Evolutionary conservation across 1,140 invertebrate species (phyloP).

Genomic region (Choristoneura fumiferana): DNA sequence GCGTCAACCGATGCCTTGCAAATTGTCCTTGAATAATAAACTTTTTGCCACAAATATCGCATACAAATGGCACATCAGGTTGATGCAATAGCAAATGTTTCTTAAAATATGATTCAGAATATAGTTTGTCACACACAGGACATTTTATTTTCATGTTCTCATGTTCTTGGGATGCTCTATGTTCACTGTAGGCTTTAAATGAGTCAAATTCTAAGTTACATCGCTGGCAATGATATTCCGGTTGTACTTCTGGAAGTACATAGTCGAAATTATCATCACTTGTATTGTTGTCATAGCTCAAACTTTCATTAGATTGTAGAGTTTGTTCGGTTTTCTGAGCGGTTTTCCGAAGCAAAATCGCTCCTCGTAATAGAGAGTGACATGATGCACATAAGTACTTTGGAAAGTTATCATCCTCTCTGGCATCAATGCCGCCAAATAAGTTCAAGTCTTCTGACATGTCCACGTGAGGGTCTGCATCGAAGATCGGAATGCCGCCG

Average conservation of each 20-base stretch:
- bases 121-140: constrained; percentile 52
- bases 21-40: constrained; percentile 54
- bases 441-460: constrained; percentile 42
- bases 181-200: constrained; percentile 35
- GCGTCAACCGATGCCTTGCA: constrained; percentile 53
- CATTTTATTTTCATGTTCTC: constrained; percentile 54
- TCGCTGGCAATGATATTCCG: constrained; percentile 29
- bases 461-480: constrained; percentile 32
- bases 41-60: constrained; percentile 69
- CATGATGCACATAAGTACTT: constrained; percentile 61
- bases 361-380: constrained; percentile 50
- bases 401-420: constrained; percentile 44
- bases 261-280: background rate
- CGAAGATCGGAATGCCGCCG: constrained; percentile 54
- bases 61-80: constrained; percentile 44
- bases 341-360: constrained; percentile 53
- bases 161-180: constrained; percentile 54
- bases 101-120: constrained; percentile 41
- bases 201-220: constrained; percentile 36
- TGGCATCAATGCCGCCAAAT: constrained; percentile 50
- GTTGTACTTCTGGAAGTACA: constrained; percentile 15
- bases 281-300: no score
- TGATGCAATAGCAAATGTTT: constrained; percentile 48
- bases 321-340: constrained; percentile 56
- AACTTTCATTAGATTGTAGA: constrained; percentile 31